Evolutionary conservation across 2,113 vertebrate genomes (phyloP).

Genomic region (Tachysurus vachellii): DNA sequence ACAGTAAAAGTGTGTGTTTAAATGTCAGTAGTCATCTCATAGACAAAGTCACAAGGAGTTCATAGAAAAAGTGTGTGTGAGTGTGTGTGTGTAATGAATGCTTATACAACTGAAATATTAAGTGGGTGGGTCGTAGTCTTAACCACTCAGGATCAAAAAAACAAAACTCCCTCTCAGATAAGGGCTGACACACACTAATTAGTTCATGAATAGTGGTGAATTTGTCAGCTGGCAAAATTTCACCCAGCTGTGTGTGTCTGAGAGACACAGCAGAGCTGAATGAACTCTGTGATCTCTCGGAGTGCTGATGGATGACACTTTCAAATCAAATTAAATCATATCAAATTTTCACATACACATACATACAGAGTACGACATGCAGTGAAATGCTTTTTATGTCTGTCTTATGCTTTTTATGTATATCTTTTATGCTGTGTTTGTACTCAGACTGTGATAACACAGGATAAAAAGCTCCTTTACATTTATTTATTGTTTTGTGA

Average conservation of each 20-base stretch:
- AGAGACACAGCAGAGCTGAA: neutral
- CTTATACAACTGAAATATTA: conserved; percentile 68
- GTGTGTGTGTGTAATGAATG: conserved; percentile 40
- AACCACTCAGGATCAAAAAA: conserved; percentile 65
- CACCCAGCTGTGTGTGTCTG: conserved; percentile 49
- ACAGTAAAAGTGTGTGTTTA: conserved; percentile 18
- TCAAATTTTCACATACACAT: too few relatives aligned
- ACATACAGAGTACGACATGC: too few relatives aligned
- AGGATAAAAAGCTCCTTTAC: neutral
- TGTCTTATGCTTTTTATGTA: too few relatives aligned
- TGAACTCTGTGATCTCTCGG: conserved; percentile 37
- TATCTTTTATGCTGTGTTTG: too few relatives aligned
- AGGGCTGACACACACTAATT: conserved; percentile 69
- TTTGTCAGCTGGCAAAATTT: conserved; percentile 52
- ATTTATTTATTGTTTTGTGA: neutral
- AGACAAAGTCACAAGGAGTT: neutral
- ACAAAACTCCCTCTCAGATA: conserved; percentile 67
- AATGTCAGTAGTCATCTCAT: conserved; percentile 4
- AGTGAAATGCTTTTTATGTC: too few relatives aligned
- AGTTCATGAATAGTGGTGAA: conserved; percentile 53
- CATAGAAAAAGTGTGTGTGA: conserved; percentile 22
- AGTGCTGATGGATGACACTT: conserved; percentile 56
- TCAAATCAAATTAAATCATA: neutral
- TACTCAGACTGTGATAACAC: neutral
- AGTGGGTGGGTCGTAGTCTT: conserved; percentile 55